Conservation (phyloP, 2,797 vertebrate genomes). For the Graptemys geographica region DNA sequence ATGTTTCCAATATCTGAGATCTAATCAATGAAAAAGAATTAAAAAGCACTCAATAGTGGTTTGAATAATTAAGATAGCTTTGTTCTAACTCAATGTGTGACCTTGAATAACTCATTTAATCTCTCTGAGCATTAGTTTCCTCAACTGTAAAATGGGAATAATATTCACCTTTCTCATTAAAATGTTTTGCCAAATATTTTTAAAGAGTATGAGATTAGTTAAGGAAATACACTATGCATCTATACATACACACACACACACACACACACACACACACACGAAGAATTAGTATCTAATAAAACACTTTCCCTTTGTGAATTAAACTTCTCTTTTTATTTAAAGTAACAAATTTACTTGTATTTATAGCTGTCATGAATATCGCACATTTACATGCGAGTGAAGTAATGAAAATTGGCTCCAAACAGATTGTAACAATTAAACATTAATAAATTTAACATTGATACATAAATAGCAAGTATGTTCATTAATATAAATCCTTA, state of each 20-base stretch:
- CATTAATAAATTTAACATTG: not conserved
- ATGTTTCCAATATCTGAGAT: not conserved
- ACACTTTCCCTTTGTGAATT: not conserved
- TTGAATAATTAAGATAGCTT: not conserved
- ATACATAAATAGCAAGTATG: not conserved
- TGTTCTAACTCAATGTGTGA: not conserved
- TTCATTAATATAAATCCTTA: conserved; percentile 37
- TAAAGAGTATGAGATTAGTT: not conserved
- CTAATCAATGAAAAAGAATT: conserved; percentile 2
- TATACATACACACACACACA: too few relatives aligned
- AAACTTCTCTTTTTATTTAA: not conserved
- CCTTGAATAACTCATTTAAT: too few relatives aligned
- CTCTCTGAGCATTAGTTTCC: not conserved
- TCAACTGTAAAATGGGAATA: not conserved
- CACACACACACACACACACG: too few relatives aligned
- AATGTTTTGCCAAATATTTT: not conserved
- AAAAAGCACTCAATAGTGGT: not conserved
- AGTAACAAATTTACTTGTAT: not conserved
- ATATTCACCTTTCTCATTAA: rapidly evolving
- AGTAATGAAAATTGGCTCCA: not conserved
- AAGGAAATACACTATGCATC: not conserved
- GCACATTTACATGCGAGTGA: conserved; percentile 5
- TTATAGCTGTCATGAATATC: not conserved
- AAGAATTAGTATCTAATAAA: not conserved
- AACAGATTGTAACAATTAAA: not conserved